These are phyloP conservation scores for Gadopsis bispinosus DNA, from an alignment of 2,797 vertebrate species.

Conservation along the genomic window DNA sequence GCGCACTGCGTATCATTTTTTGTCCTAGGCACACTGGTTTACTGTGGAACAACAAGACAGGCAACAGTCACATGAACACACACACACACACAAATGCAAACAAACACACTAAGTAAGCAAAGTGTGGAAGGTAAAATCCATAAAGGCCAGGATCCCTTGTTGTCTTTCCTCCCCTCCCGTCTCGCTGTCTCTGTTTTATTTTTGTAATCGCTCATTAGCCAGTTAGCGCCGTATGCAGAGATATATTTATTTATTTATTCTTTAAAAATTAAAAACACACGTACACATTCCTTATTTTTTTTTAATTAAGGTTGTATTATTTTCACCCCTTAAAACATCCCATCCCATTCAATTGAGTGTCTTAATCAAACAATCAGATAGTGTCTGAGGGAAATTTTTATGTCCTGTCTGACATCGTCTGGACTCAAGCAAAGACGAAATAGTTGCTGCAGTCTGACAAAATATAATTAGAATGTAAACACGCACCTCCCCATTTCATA, in stretches of 20 bases:
- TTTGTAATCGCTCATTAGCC: constrained; percentile 45
- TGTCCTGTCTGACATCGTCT: neutral
- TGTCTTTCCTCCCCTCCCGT: constrained; percentile 7
- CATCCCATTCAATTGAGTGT: neutral
- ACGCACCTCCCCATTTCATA: neutral
- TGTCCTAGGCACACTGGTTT: neutral
- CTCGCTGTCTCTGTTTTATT: constrained; percentile 8
- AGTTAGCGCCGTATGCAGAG: constrained; percentile 34
- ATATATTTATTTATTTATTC: constrained; percentile 31
- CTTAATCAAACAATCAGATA: constrained; percentile 2
- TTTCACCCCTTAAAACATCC: neutral
- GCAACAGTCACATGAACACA: neutral
- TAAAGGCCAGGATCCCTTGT: constrained; percentile 11
- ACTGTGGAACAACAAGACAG: neutral
- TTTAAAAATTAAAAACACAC: neutral
- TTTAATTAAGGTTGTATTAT: neutral
- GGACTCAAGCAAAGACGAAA: neutral
- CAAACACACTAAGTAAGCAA: neutral
- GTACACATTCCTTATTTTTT: neutral
- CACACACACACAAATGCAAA: neutral
- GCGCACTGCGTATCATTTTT: neutral
- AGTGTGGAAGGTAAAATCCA: constrained; percentile 20
- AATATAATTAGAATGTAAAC: neutral
- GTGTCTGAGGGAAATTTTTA: neutral
- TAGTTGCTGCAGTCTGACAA: no score